Percentiles rank a stretch among this genome's conserved stretches.
phyloP scores from a whole-genome alignment of 2,797 vertebrate species.

The Neomorphus geoffroyi region DNA sequence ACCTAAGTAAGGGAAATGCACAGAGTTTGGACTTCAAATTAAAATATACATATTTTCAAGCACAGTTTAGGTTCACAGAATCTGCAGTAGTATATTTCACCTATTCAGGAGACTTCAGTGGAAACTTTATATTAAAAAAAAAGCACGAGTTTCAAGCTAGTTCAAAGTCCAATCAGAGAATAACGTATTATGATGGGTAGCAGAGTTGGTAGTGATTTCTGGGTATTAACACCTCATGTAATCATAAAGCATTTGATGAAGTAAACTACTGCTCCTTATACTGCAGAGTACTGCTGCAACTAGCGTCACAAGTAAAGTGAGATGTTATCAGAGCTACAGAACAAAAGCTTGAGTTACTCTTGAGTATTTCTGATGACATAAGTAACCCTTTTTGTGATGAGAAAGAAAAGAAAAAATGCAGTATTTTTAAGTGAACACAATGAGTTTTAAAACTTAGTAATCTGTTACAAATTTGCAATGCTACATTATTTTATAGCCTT shows the following conservation, averaged over 20 bases:
- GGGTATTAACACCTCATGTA: not conserved
- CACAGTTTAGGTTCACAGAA: not conserved
- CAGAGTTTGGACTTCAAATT: not conserved
- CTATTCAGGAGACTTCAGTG: not conserved
- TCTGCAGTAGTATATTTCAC: not conserved
- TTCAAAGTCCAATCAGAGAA: not conserved
- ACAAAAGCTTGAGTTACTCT: not conserved
- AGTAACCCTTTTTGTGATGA: not conserved
- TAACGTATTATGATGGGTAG: not conserved
- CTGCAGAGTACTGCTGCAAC: not conserved
- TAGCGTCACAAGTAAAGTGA: not conserved
- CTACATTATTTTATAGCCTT: constrained; percentile 54
- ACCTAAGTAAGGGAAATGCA: not conserved
- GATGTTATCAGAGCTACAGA: not conserved
- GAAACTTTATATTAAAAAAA: not conserved
- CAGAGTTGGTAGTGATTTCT: not conserved
- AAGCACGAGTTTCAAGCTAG: not conserved
- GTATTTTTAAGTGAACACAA: constrained; percentile 32
- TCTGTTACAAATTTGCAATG: constrained; percentile 59
- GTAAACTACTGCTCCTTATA: not conserved
- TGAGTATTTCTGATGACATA: constrained; percentile 23
- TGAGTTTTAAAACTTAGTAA: constrained; percentile 55
- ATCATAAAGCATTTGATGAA: not conserved
- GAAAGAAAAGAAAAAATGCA: constrained; percentile 43
- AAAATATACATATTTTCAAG: not conserved